Percentiles rank a stretch among this genome's conserved stretches.
Conservation (phyloP, 2,888 invertebrate genomes). For the Ochropleura plecta region DNA sequence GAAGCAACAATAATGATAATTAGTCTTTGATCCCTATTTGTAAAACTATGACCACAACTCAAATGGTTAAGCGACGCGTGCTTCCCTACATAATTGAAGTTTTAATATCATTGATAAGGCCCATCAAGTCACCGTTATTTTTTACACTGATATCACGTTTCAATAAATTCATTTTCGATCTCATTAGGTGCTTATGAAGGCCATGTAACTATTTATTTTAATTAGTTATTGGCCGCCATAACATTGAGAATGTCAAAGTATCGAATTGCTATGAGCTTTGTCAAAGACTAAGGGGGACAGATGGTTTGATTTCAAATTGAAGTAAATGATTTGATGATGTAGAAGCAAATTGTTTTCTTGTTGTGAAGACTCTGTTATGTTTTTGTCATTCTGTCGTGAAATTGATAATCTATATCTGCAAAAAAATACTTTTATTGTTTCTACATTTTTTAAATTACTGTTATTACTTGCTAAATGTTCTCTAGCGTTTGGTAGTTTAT, state of each 20-base stretch:
- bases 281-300: conserved; percentile 64
- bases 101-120: conserved; percentile 48
- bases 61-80: conserved; percentile 48
- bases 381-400: too few species aligned
- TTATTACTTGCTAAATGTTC: too few species aligned
- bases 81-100: conserved; percentile 33
- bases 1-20: neutral
- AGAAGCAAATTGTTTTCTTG: neutral
- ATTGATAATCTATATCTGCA: too few species aligned
- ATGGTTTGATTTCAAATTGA: neutral
- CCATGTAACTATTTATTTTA: conserved; percentile 64
- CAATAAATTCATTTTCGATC: conserved; percentile 65
- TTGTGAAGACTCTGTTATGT: too few species aligned
- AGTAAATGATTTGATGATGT: neutral
- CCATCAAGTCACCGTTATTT: conserved; percentile 55
- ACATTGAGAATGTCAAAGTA: conserved; percentile 68
- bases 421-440: too few species aligned
- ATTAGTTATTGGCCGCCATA: conserved; percentile 67
- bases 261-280: conserved; percentile 52
- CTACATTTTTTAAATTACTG: too few species aligned
- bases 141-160: conserved; percentile 64
- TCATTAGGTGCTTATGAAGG: conserved; percentile 63
- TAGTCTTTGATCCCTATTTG: too few species aligned
- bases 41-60: conserved; percentile 41
- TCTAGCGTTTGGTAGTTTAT: too few species aligned